Conservation (phyloP, 2,113 vertebrate species). For the Percopsis transmontana region DNA sequence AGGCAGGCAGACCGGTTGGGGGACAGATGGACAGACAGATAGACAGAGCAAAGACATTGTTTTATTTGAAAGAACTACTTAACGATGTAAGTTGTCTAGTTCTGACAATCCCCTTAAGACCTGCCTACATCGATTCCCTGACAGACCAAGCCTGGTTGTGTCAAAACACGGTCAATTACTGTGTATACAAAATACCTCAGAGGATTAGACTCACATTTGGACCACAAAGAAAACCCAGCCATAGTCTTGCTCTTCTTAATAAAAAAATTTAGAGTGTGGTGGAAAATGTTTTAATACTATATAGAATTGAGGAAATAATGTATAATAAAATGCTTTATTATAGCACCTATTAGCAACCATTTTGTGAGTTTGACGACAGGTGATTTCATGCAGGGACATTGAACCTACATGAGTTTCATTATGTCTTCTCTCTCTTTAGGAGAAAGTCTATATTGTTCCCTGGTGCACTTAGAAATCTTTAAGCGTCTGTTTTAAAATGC, state of each 20-base stretch:
- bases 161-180: conserved; percentile 37
- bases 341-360: conserved; percentile 20
- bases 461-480: too few relatives aligned
- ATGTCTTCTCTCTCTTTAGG: too few relatives aligned
- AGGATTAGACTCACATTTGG: conserved; percentile 57
- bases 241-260: conserved; percentile 14
- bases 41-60: neutral
- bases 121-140: conserved; percentile 39
- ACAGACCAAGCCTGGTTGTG: conserved; percentile 46
- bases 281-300: too few relatives aligned
- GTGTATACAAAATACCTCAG: conserved; percentile 38
- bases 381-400: neutral
- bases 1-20: neutral
- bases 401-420: too few relatives aligned
- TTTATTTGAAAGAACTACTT: neutral
- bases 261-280: conserved; percentile 4
- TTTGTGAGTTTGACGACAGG: conserved; percentile 1
- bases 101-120: conserved; percentile 19
- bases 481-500: too few relatives aligned
- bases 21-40: conserved; percentile 7
- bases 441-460: too few relatives aligned
- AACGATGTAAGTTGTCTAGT: conserved; percentile 25
- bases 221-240: conserved; percentile 22
- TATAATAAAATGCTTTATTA: conserved; percentile 7
- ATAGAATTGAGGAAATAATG: neutral